A percentile compares a stretch with the other conserved stretches of the same genome.
Conservation (phyloP, 1,140 invertebrate genomes). For the Ladona fulva region DNA sequence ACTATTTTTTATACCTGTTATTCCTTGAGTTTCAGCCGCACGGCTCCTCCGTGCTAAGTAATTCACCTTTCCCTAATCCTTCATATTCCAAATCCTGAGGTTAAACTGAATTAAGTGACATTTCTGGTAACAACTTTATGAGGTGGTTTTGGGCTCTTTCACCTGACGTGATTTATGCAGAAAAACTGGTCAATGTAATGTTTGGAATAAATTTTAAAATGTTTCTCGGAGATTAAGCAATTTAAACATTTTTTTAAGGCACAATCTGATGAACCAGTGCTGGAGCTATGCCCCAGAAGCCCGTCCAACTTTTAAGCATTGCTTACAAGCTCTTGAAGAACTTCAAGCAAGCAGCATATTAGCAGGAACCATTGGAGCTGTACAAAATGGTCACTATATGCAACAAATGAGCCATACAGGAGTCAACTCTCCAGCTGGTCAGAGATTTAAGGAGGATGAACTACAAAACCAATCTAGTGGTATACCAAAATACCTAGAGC, state of each 20-base stretch:
- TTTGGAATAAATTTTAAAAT: slow-evolving; percentile 13
- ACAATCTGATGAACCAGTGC: slow-evolving; percentile 65
- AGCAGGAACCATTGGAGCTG: not conserved
- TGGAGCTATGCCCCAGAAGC: slow-evolving; percentile 66
- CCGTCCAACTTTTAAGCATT: slow-evolving; percentile 68
- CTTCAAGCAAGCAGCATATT: slow-evolving; percentile 28
- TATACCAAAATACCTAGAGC: not conserved
- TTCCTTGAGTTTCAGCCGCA: too few relatives aligned
- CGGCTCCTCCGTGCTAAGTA: too few relatives aligned
- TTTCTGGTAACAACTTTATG: too few relatives aligned
- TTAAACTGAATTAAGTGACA: too few relatives aligned
- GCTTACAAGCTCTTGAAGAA: slow-evolving; percentile 52
- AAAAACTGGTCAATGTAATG: not conserved
- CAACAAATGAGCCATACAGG: not conserved
- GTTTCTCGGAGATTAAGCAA: slow-evolving; percentile 15
- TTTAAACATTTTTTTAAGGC: slow-evolving; percentile 43
- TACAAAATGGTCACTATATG: not conserved
- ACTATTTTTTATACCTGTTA: too few relatives aligned
- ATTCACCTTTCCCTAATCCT: too few relatives aligned
- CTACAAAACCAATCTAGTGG: not conserved
- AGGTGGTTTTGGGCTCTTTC: too few relatives aligned
- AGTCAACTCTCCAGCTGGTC: not conserved
- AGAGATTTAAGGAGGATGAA: not conserved
- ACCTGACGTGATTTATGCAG: too few relatives aligned
- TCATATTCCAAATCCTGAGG: too few relatives aligned